These are phyloP conservation scores for Distichodus sexfasciatus DNA, from an alignment of 2,797 vertebrate species.

Conservation along the genomic window DNA sequence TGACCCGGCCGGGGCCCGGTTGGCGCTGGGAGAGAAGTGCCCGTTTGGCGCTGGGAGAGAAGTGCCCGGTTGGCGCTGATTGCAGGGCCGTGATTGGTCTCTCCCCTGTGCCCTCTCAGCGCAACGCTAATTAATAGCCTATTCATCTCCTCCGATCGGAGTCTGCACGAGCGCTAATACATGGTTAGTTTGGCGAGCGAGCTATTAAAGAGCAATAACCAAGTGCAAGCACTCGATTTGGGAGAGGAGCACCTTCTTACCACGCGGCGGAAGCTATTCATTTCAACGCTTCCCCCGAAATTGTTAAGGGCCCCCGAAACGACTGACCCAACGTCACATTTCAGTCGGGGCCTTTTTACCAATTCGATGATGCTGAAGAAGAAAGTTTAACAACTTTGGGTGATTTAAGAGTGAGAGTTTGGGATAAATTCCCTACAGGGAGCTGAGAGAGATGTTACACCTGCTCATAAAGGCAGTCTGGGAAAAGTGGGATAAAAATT, in stretches of 20 bases:
- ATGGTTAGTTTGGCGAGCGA: slow-evolving; percentile 86
- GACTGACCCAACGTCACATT: slow-evolving; percentile 41
- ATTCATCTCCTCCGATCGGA: slow-evolving; percentile 86
- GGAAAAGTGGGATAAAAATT: no score
- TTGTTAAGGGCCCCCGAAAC: slow-evolving; percentile 23
- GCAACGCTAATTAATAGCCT: slow-evolving; percentile 87
- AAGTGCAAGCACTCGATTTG: slow-evolving; percentile 84
- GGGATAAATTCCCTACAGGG: no score
- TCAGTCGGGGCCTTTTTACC: slow-evolving; percentile 48
- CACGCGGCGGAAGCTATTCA: slow-evolving; percentile 84
- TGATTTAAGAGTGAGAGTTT: no score
- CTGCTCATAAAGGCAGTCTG: no score
- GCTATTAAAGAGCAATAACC: slow-evolving; percentile 88
- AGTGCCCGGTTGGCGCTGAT: slow-evolving; percentile 78
- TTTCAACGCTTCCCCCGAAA: slow-evolving; percentile 75
- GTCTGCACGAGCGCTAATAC: slow-evolving; percentile 83
- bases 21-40: slow-evolving; percentile 73
- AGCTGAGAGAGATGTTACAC: no score
- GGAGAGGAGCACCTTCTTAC: slow-evolving; percentile 83
- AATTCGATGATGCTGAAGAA: no score
- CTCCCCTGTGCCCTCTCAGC: slow-evolving; percentile 84
- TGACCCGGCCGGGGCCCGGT: slow-evolving; percentile 73
- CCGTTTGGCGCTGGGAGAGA: slow-evolving; percentile 76
- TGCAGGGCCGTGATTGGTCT: slow-evolving; percentile 82
- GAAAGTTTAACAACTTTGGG: no score